Percentiles rank a stretch among this genome's conserved stretches.
Conservation (phyloP, 2,888 invertebrate species). For the Drosophila tripunctata region DNA sequence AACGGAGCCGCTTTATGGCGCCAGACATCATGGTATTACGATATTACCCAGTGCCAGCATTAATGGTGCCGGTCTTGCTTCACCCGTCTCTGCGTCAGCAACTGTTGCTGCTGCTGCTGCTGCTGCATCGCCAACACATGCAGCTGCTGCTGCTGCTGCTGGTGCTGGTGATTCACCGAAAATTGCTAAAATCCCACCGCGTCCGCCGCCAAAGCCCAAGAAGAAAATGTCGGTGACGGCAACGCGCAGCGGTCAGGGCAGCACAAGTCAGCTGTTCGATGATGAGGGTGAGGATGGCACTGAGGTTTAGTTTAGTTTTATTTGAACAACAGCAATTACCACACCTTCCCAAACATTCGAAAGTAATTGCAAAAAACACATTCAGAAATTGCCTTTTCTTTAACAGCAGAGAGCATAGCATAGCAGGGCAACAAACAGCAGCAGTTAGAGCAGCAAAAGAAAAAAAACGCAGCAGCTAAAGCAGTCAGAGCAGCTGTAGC, state of each 20-base stretch:
- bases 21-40: slow-evolving; percentile 77
- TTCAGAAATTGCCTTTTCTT: slow-evolving; percentile 42
- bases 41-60: slow-evolving; percentile 80
- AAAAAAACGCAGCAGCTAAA: neutral
- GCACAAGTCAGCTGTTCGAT: slow-evolving; percentile 91
- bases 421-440: no score
- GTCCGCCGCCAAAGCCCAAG: slow-evolving; percentile 93
- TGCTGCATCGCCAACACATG: slow-evolving; percentile 36
- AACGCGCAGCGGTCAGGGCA: slow-evolving; percentile 84
- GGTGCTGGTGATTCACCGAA: slow-evolving; percentile 65
- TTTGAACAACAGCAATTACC: slow-evolving; percentile 22
- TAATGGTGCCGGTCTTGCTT: slow-evolving; percentile 49
- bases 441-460: slow-evolving; percentile 4
- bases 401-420: slow-evolving; percentile 6
- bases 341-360: neutral
- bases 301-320: slow-evolving; percentile 88
- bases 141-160: slow-evolving; percentile 8
- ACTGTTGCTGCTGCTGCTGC: neutral
- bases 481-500: slow-evolving; percentile 1
- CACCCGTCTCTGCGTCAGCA: slow-evolving; percentile 19
- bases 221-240: slow-evolving; percentile 91
- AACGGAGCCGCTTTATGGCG: slow-evolving; percentile 82
- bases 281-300: slow-evolving; percentile 95
- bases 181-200: slow-evolving; percentile 90
- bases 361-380: slow-evolving; percentile 26